Conservation (phyloP, 2,797 vertebrate genomes). For the Macroramphosus scolopax region DNA sequence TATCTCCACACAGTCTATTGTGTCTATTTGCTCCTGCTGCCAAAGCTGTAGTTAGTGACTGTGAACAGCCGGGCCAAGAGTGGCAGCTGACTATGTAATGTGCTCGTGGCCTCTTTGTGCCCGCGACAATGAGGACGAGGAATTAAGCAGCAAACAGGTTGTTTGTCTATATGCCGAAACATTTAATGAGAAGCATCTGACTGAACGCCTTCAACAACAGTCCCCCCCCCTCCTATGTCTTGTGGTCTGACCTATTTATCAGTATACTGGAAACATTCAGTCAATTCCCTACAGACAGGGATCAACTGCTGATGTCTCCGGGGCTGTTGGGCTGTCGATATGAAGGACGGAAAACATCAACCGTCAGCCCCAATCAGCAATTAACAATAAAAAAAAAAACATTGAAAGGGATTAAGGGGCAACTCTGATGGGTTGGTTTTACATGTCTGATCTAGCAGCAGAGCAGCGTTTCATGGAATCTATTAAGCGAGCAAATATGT, state of each 20-base stretch:
- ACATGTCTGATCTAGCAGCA: slow-evolving; percentile 26
- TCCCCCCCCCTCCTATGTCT: no score
- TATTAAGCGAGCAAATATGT: slow-evolving; percentile 18
- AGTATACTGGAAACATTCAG: slow-evolving; percentile 28
- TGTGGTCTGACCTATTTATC: slow-evolving; percentile 26
- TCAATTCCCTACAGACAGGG: slow-evolving; percentile 24
- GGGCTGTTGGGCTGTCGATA: slow-evolving; percentile 33
- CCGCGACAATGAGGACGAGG: slow-evolving; percentile 20
- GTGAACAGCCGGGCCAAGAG: slow-evolving; percentile 16
- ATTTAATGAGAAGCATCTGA: no score
- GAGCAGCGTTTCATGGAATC: slow-evolving; percentile 1
- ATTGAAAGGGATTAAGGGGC: slow-evolving; percentile 27
- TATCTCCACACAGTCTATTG: slow-evolving; percentile 8
- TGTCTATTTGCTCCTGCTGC: slow-evolving; percentile 11
- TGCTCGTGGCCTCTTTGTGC: no score
- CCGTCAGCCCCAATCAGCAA: slow-evolving; percentile 28
- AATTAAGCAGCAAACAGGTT: slow-evolving; percentile 50
- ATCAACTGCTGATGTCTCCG: slow-evolving; percentile 17
- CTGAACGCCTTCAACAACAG: no score
- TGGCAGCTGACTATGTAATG: slow-evolving; percentile 37
- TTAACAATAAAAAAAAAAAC: slow-evolving; percentile 46
- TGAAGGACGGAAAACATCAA: slow-evolving; percentile 22
- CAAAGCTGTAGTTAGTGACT: slow-evolving; percentile 16
- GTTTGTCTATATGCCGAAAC: slow-evolving; percentile 50
- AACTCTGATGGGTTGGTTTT: slow-evolving; percentile 11